phyloP scores from a whole-genome alignment of 2,888 invertebrate genomes.

The Diarsia rubi region DNA sequence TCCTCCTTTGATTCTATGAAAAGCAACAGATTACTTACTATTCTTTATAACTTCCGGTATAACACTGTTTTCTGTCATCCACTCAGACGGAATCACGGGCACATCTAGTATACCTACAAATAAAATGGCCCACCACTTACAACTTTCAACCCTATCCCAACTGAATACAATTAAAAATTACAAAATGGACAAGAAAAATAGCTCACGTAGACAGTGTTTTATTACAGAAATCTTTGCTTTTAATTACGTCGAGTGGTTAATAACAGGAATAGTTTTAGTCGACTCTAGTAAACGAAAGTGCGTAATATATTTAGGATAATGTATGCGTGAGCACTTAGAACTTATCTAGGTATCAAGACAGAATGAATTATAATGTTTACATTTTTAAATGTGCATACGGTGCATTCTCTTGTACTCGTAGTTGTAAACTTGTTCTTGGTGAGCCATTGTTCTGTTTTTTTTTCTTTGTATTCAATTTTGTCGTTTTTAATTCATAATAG shows the following conservation, averaged over 20 bases:
- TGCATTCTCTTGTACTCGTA: conserved; percentile 40
- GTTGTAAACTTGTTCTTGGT: conserved; percentile 34
- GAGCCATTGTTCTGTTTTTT: too few species aligned
- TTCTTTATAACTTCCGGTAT: conserved; percentile 25
- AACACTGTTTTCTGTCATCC: conserved; percentile 13
- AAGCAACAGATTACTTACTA: not conserved
- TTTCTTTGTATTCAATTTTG: too few species aligned
- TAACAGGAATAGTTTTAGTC: conserved; percentile 56
- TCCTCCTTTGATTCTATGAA: not conserved
- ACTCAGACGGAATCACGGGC: conserved; percentile 21
- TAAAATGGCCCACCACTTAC: conserved; percentile 17
- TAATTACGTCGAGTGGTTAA: conserved; percentile 52
- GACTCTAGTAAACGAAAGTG: conserved; percentile 47
- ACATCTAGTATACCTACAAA: conserved; percentile 33
- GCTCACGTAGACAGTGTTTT: conserved; percentile 58
- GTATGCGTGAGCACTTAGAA: conserved; percentile 44
- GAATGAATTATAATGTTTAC: conserved; percentile 57
- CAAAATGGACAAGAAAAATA: conserved; percentile 21
- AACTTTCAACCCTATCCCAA: conserved; percentile 30
- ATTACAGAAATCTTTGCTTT: conserved; percentile 58
- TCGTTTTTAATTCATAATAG: too few species aligned
- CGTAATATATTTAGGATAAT: conserved; percentile 55
- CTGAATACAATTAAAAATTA: conserved; percentile 15
- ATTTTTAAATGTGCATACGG: conserved; percentile 39
- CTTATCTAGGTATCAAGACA: conserved; percentile 49